Conservation (phyloP, 1,140 invertebrate genomes). For the Sipha flava region DNA sequence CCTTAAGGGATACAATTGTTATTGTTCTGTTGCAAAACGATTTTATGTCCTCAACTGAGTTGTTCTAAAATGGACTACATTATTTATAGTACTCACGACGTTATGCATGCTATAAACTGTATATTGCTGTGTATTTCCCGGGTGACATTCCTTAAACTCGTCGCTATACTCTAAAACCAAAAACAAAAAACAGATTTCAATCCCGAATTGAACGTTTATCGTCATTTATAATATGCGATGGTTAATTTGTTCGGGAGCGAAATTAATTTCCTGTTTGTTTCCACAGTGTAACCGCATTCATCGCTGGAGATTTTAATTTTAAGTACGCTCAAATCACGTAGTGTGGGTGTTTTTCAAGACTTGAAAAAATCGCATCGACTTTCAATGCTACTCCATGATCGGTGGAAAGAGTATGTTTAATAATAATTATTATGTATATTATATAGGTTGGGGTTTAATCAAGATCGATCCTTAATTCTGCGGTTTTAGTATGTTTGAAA, state of each 20-base stretch:
- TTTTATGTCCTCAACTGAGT: no score
- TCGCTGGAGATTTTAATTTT: background rate
- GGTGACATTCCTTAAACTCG: background rate
- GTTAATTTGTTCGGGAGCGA: background rate
- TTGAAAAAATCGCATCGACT: background rate
- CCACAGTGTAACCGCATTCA: background rate
- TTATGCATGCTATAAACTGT: no score
- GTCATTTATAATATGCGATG: no score
- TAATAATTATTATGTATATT: background rate
- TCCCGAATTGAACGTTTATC: background rate
- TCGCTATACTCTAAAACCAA: background rate
- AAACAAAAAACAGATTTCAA: background rate
- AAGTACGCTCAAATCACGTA: background rate
- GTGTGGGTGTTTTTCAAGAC: no score
- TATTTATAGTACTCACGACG: no score
- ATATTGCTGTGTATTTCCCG: no score
- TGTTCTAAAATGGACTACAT: no score
- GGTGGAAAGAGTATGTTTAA: background rate
- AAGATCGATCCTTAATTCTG: no score
- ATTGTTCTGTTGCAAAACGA: no score
- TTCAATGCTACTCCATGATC: background rate
- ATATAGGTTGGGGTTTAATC: background rate
- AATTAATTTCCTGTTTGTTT: conserved; percentile 6
- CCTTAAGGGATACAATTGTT: no score
- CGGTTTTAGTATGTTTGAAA: no score